phyloP scores from a whole-genome alignment of 2,797 vertebrate species.

The Rhabdophis nuchalis region DNA sequence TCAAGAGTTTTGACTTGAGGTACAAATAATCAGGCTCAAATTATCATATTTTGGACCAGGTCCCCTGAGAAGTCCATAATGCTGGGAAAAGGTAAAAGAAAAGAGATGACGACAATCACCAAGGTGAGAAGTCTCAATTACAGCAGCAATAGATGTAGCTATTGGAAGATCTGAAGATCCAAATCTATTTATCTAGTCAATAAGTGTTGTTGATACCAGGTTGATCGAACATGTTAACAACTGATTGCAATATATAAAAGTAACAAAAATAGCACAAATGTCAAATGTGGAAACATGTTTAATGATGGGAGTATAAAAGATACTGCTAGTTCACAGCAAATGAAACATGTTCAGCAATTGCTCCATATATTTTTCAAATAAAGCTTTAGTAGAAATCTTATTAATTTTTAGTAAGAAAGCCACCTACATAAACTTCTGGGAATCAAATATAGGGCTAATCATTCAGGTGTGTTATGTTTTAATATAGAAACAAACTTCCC shows the following conservation, averaged over 20 bases:
- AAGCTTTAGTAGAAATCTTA: neutral
- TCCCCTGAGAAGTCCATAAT: neutral
- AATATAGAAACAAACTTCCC: neutral
- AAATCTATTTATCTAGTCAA: neutral
- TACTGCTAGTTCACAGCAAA: neutral
- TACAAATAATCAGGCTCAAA: neutral
- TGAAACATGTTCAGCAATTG: neutral
- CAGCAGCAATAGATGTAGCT: neutral
- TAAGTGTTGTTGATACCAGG: neutral
- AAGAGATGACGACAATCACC: neutral
- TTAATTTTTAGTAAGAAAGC: neutral
- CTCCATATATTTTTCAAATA: neutral
- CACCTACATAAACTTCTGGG: neutral
- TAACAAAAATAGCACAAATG: neutral
- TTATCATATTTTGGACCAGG: neutral
- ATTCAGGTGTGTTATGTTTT: neutral
- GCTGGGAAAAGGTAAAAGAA: neutral
- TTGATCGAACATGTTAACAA: neutral
- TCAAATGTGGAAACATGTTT: neutral
- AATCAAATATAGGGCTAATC: neutral
- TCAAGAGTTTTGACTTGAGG: neutral
- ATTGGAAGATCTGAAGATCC: neutral
- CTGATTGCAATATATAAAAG: neutral
- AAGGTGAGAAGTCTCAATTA: neutral
- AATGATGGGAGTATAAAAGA: neutral